Conservation (phyloP, 2,797 vertebrate genomes). For the Poecile montanus region DNA sequence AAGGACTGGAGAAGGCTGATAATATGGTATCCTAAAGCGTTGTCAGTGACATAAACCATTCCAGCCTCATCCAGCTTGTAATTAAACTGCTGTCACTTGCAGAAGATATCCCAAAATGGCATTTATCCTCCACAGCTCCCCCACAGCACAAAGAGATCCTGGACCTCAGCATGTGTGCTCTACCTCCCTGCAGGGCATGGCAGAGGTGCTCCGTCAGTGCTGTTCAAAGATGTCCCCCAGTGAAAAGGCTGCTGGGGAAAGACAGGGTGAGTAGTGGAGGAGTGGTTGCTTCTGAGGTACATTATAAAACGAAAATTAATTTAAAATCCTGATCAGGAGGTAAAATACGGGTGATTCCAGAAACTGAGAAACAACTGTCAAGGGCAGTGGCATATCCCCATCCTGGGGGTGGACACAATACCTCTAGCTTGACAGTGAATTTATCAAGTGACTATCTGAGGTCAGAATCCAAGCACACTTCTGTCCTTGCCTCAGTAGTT, state of each 20-base stretch:
- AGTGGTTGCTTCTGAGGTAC: background rate
- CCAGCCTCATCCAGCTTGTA: conserved; percentile 15
- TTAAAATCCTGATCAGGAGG: background rate
- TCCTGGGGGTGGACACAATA: background rate
- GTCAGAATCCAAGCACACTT: rapidly evolving
- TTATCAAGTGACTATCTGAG: background rate
- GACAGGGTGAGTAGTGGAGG: rapidly evolving
- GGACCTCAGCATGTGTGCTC: rapidly evolving
- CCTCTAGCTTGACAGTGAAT: background rate
- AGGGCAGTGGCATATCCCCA: background rate
- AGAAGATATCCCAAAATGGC: background rate
- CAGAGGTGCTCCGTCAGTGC: background rate
- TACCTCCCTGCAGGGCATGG: background rate
- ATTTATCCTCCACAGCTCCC: background rate
- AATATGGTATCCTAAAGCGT: background rate
- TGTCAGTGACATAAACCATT: background rate
- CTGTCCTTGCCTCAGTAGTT: background rate
- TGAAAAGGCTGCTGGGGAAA: background rate
- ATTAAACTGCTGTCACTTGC: conserved; percentile 47
- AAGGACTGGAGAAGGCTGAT: conserved; percentile 13
- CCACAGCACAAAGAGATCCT: background rate
- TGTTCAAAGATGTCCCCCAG: background rate
- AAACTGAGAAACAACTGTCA: background rate
- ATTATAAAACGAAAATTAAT: background rate
- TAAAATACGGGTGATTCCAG: background rate